A percentile compares a stretch with the other conserved stretches of the same genome.
phyloP scores from a whole-genome alignment of 2,797 vertebrate genomes.

The Mycteria americana region DNA sequence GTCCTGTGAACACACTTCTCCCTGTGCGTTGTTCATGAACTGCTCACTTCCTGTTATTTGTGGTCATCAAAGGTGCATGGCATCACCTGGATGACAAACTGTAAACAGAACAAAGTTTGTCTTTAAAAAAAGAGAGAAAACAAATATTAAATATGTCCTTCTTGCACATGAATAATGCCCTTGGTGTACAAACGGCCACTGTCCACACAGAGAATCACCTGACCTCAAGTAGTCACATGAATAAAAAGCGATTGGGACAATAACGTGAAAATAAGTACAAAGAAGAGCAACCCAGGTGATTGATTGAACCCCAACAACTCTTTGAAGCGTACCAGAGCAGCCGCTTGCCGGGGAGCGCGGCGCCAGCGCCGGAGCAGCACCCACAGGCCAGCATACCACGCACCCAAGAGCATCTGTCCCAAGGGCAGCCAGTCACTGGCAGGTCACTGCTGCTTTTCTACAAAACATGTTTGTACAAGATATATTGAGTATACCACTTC shows the following conservation, averaged over 20 bases:
- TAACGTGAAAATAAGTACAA: background rate
- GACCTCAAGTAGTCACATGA: background rate
- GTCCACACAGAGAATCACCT: fast-evolving
- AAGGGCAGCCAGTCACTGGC: background rate
- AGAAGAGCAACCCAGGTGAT: fast-evolving
- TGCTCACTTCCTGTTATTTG: background rate
- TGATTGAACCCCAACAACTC: fast-evolving
- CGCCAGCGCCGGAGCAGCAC: fast-evolving
- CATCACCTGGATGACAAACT: background rate
- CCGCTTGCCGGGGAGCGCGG: fast-evolving
- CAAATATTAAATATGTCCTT: background rate
- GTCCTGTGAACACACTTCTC: background rate
- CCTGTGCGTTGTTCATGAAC: fast-evolving
- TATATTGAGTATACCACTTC: fast-evolving
- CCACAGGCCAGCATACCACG: fast-evolving
- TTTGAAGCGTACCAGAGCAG: background rate
- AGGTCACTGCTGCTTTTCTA: background rate
- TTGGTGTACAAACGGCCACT: background rate
- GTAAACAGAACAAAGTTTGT: background rate
- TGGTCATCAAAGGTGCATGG: background rate
- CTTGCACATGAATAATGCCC: background rate
- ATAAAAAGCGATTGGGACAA: background rate
- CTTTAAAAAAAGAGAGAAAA: background rate
- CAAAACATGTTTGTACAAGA: background rate
- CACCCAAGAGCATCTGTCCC: background rate